A percentile compares a stretch with the other conserved stretches of the same genome.
These are phyloP conservation scores for Callyntrura sp. DNA, from an alignment of 2,888 invertebrate genomes.

Conservation along the genomic window DNA sequence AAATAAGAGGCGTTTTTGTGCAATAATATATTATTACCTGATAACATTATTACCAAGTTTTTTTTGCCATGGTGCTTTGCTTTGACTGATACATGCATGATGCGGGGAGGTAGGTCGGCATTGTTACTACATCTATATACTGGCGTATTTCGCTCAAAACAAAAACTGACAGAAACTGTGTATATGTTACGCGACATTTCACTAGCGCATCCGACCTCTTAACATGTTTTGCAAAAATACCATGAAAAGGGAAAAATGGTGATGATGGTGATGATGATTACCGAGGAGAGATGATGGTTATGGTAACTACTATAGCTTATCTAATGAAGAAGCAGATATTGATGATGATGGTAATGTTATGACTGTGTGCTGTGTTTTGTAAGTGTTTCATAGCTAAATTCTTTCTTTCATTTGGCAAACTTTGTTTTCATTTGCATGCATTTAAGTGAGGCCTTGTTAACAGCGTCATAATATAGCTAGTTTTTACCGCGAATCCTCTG, in stretches of 20 bases:
- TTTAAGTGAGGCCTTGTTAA: slow-evolving; percentile 7
- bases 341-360: slow-evolving; percentile 11
- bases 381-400: slow-evolving; percentile 8
- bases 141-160: slow-evolving; percentile 17
- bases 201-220: slow-evolving; percentile 70
- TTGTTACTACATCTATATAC: not conserved
- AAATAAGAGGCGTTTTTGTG: slow-evolving; percentile 64
- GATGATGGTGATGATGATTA: slow-evolving; percentile 28
- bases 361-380: not conserved
- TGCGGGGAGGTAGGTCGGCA: not conserved
- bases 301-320: slow-evolving; percentile 35
- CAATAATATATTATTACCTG: slow-evolving; percentile 61
- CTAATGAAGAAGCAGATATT: slow-evolving; percentile 27
- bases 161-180: slow-evolving; percentile 39
- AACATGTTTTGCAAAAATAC: slow-evolving; percentile 70
- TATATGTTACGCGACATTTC: slow-evolving; percentile 71
- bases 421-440: slow-evolving; percentile 9
- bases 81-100: too few relatives aligned
- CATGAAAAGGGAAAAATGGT: slow-evolving; percentile 75
- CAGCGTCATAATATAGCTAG: not conserved
- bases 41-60: slow-evolving; percentile 45
- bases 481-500: not conserved
- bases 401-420: not conserved
- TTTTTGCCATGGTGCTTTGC: not conserved
- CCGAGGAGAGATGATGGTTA: slow-evolving; percentile 16